Conservation (phyloP, 2,888 invertebrate genomes). For the Cryptophagus acutangulus region DNA sequence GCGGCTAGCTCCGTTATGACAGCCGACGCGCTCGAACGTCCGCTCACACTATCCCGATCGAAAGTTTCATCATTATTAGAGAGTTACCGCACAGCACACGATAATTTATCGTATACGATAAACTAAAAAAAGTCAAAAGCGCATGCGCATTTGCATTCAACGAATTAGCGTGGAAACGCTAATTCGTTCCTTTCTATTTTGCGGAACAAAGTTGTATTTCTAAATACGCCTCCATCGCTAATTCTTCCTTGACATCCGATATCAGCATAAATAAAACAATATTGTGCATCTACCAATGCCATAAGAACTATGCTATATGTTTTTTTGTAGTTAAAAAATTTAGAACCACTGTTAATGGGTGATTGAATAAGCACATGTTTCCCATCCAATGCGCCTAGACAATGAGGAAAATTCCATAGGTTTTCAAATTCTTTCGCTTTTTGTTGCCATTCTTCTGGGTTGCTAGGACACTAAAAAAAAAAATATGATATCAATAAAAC, state of each 20-base stretch:
- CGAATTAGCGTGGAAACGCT: slow-evolving; percentile 10
- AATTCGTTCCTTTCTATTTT: slow-evolving; percentile 16
- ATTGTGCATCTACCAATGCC: slow-evolving; percentile 42
- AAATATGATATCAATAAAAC: not conserved
- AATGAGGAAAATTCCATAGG: slow-evolving; percentile 32
- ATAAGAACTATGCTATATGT: slow-evolving; percentile 39
- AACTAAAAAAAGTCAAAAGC: too few species aligned
- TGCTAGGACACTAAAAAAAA: slow-evolving; percentile 6
- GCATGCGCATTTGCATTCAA: too few species aligned
- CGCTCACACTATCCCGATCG: too few species aligned
- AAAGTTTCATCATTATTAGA: too few species aligned
- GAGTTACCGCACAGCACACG: too few species aligned
- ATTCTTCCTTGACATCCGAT: slow-evolving; percentile 35
- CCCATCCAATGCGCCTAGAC: slow-evolving; percentile 36
- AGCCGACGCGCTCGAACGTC: too few species aligned
- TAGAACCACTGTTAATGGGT: slow-evolving; percentile 31
- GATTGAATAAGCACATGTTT: slow-evolving; percentile 35
- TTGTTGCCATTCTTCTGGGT: slow-evolving; percentile 15
- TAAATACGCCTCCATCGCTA: slow-evolving; percentile 35
- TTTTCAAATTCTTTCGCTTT: slow-evolving; percentile 14
- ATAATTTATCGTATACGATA: too few species aligned
- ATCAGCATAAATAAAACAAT: slow-evolving; percentile 37
- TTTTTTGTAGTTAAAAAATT: slow-evolving; percentile 36
- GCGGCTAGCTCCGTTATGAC: too few species aligned
- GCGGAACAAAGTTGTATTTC: slow-evolving; percentile 13